phyloP scores from a whole-genome alignment of 2,113 vertebrate genomes.

The Rostratula benghalensis region DNA sequence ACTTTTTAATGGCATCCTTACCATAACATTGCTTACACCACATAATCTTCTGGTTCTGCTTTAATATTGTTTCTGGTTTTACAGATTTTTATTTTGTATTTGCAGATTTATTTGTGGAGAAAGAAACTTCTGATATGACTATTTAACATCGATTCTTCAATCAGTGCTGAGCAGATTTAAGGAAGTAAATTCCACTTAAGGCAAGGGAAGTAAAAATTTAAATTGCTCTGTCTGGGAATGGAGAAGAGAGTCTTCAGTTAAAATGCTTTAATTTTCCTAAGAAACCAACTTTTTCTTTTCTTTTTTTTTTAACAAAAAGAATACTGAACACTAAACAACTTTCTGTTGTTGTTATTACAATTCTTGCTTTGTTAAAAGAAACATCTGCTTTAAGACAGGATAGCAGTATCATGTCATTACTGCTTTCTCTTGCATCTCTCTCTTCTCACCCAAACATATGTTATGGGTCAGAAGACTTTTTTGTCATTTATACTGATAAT shows the following conservation, averaged over 20 bases:
- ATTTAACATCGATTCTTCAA: neutral
- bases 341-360: neutral
- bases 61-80: neutral
- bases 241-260: neutral
- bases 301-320: neutral
- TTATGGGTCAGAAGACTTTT: constrained; percentile 34
- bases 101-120: neutral
- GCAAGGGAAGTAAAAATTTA: neutral
- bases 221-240: neutral
- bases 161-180: neutral
- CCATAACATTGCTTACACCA: neutral
- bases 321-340: neutral
- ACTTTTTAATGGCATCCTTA: neutral
- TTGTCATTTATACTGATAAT: constrained; percentile 29
- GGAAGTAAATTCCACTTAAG: neutral
- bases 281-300: neutral
- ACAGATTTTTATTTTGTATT: neutral
- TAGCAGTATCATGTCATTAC: neutral
- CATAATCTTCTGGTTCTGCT: neutral
- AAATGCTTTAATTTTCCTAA: neutral
- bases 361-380: constrained; percentile 48
- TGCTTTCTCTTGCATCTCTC: constrained; percentile 20
- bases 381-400: constrained; percentile 38
- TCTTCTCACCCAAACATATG: constrained; percentile 27
- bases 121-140: neutral